These are phyloP conservation scores for Limonius californicus DNA, from an alignment of 1,140 invertebrate species.

Conservation along the genomic window DNA sequence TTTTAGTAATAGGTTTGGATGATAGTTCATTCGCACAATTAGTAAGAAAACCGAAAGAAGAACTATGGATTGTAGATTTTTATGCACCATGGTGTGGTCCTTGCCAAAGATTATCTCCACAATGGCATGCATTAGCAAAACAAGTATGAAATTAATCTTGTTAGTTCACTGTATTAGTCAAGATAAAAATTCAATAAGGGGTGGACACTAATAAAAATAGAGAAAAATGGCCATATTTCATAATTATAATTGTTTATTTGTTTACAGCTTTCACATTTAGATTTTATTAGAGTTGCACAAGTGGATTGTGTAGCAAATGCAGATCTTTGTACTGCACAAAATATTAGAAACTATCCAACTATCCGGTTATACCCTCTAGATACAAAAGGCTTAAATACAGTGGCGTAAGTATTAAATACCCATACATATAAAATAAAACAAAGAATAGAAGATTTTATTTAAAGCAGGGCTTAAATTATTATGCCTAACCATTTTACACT, in stretches of 20 bases:
- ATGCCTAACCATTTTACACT: too few relatives aligned
- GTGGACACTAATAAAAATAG: too few relatives aligned
- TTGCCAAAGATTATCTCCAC: slow-evolving; percentile 73
- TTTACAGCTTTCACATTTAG: slow-evolving; percentile 12
- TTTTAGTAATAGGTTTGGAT: slow-evolving; percentile 57
- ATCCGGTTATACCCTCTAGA: slow-evolving; percentile 65
- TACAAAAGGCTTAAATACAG: slow-evolving; percentile 48
- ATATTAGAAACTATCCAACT: slow-evolving; percentile 65
- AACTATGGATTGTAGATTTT: slow-evolving; percentile 81
- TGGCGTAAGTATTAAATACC: slow-evolving; percentile 52
- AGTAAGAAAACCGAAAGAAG: slow-evolving; percentile 57
- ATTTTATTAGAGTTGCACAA: slow-evolving; percentile 58
- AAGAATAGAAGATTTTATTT: too few relatives aligned
- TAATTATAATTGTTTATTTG: background rate
- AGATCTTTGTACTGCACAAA: slow-evolving; percentile 56
- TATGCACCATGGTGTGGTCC: slow-evolving; percentile 82
- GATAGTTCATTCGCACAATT: slow-evolving; percentile 57
- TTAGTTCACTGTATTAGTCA: too few relatives aligned
- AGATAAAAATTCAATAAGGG: too few relatives aligned
- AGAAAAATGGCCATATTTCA: too few relatives aligned
- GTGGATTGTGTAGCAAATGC: slow-evolving; percentile 64
- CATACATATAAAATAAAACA: too few relatives aligned
- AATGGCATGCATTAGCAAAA: slow-evolving; percentile 75
- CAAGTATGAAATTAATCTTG: slow-evolving; percentile 48
- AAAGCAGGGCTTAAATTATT: too few relatives aligned